These are phyloP conservation scores for Gadus chalcogrammus DNA, from an alignment of 2,113 vertebrate genomes.

Conservation along the genomic window DNA sequence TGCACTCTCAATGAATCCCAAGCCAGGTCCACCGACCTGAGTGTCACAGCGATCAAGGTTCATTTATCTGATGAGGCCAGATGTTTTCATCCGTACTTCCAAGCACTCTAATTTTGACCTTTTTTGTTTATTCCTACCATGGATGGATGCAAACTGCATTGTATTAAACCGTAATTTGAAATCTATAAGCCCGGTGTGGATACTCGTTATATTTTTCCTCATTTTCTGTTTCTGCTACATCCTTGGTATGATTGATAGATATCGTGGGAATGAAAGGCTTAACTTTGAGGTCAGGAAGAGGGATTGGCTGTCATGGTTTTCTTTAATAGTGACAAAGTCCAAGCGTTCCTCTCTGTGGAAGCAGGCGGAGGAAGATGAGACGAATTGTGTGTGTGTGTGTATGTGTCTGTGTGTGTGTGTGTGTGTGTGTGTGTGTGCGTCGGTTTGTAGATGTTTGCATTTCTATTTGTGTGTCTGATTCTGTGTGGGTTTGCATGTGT, in stretches of 20 bases:
- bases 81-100: conserved; percentile 16
- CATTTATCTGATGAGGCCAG: conserved; percentile 32
- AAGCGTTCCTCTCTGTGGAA: conserved; percentile 68
- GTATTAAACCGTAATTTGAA: conserved; percentile 66
- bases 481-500: too few species aligned
- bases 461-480: too few species aligned
- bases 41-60: conserved; percentile 46
- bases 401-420: conserved; percentile 23
- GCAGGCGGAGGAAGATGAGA: conserved; percentile 19
- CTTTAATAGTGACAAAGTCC: conserved; percentile 57
- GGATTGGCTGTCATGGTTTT: conserved; percentile 68
- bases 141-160: conserved; percentile 62
- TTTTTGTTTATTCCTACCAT: conserved; percentile 4
- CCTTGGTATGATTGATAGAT: conserved; percentile 71
- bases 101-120: conserved; percentile 45
- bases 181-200: conserved; percentile 57
- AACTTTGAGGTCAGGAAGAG: conserved; percentile 73
- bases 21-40: conserved; percentile 47
- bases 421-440: too few species aligned
- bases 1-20: conserved; percentile 18
- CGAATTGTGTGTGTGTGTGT: conserved; percentile 26
- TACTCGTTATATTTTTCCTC: conserved; percentile 44
- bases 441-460: too few species aligned
- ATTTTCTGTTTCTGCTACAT: conserved; percentile 40
- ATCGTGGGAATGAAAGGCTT: conserved; percentile 72